These are phyloP conservation scores for Oryzias javanicus DNA, from an alignment of 2,113 vertebrate species.

Conservation along the genomic window DNA sequence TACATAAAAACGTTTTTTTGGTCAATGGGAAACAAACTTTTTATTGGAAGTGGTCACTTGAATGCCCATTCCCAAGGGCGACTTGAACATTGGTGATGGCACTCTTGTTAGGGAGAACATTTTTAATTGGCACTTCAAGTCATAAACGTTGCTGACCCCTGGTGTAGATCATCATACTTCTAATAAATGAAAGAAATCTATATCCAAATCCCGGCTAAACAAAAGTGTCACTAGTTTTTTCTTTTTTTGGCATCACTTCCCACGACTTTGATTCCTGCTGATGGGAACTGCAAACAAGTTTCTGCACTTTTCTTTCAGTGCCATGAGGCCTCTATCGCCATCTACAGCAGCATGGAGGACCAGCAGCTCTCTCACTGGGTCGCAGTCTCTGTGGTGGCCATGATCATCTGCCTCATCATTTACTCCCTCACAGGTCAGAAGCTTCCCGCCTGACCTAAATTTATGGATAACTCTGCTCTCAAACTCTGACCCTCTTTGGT, in stretches of 20 bases:
- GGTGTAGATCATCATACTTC: slow-evolving; percentile 15
- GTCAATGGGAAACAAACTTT: no score
- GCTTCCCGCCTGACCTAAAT: not conserved
- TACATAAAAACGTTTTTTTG: no score
- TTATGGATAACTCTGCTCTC: no score
- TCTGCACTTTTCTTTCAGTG: slow-evolving; percentile 77
- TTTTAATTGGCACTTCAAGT: no score
- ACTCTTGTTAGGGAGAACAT: no score
- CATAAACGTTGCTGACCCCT: no score
- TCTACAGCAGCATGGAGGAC: slow-evolving; percentile 91
- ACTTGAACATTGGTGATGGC: no score
- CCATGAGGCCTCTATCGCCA: slow-evolving; percentile 87
- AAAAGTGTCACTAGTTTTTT: not conserved
- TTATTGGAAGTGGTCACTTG: no score
- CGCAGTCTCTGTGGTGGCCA: slow-evolving; percentile 82
- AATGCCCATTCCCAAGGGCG: no score
- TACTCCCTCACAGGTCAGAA: slow-evolving; percentile 89
- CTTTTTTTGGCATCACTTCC: not conserved
- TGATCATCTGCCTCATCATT: slow-evolving; percentile 90
- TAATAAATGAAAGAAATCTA: slow-evolving; percentile 15
- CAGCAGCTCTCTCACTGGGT: slow-evolving; percentile 87
- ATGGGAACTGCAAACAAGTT: not conserved
- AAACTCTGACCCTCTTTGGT: no score
- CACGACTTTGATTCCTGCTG: not conserved
- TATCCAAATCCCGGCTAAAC: not conserved